Percentiles rank a stretch among this genome's conserved stretches.
phyloP scores from a whole-genome alignment of 2,888 invertebrate species.

The Tenthredo livida region DNA sequence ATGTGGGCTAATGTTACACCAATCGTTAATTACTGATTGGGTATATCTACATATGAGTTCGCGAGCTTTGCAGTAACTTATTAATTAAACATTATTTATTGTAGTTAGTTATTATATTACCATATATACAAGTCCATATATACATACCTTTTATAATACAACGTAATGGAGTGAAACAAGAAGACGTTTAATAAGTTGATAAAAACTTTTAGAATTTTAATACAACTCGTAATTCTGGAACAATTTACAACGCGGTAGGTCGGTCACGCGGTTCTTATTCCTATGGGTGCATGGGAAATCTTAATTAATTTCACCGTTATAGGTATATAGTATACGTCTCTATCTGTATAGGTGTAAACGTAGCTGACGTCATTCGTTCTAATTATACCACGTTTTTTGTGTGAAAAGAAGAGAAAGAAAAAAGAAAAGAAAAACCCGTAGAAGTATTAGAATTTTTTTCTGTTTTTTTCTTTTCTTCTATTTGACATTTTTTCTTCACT shows the following conservation, averaged over 20 bases:
- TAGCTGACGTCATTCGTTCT: neutral
- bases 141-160: neutral
- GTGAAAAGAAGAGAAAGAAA: too few species aligned
- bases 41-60: neutral
- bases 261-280: conserved; percentile 24
- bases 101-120: neutral
- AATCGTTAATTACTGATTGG: neutral
- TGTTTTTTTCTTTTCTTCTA: neutral
- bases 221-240: neutral
- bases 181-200: neutral
- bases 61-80: neutral
- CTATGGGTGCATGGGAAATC: conserved; percentile 51
- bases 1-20: neutral
- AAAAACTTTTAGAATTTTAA: neutral
- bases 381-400: neutral
- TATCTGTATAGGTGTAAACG: neutral
- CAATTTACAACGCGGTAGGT: conserved; percentile 28
- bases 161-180: neutral
- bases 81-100: neutral
- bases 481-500: neutral
- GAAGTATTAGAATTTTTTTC: neutral
- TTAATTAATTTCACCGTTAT: conserved; percentile 54
- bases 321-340: too few species aligned
- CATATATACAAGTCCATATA: neutral
- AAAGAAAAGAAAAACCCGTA: neutral